A percentile compares a stretch with the other conserved stretches of the same genome.
These are phyloP conservation scores for Phoenicopterus ruber DNA, from an alignment of 2,113 vertebrate genomes.

Conservation along the genomic window DNA sequence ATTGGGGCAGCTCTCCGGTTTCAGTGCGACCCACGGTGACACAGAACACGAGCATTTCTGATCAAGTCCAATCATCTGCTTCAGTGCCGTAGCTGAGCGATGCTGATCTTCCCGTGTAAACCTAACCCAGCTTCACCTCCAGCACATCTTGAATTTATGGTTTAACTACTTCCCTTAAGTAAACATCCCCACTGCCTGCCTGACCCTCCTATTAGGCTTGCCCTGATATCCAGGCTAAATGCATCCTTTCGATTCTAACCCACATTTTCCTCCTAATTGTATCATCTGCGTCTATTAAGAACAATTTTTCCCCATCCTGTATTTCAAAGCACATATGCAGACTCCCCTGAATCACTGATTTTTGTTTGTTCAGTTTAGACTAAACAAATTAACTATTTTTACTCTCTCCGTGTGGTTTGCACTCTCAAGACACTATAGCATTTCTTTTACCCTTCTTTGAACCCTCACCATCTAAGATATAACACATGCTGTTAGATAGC, in stretches of 20 bases:
- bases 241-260: neutral
- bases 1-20: neutral
- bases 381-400: constrained; percentile 3
- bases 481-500: constrained; percentile 27
- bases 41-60: neutral
- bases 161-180: constrained; percentile 11
- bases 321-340: neutral
- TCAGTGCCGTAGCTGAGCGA: neutral
- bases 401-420: neutral
- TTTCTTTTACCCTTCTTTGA: constrained; percentile 40
- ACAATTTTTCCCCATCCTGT: neutral
- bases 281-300: constrained; percentile 6
- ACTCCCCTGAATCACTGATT: neutral
- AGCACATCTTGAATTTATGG: neutral
- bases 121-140: neutral
- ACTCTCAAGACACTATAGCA: neutral
- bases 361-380: constrained; percentile 16
- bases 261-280: constrained; percentile 4
- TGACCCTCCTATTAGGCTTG: constrained; percentile 31
- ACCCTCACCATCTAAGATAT: neutral
- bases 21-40: neutral
- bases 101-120: neutral
- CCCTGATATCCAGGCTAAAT: constrained; percentile 21
- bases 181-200: constrained; percentile 10
- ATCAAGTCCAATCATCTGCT: neutral